Base-by-base conservation (phyloP, 2,888 invertebrate species). In the Amorpha juglandis region DNA sequence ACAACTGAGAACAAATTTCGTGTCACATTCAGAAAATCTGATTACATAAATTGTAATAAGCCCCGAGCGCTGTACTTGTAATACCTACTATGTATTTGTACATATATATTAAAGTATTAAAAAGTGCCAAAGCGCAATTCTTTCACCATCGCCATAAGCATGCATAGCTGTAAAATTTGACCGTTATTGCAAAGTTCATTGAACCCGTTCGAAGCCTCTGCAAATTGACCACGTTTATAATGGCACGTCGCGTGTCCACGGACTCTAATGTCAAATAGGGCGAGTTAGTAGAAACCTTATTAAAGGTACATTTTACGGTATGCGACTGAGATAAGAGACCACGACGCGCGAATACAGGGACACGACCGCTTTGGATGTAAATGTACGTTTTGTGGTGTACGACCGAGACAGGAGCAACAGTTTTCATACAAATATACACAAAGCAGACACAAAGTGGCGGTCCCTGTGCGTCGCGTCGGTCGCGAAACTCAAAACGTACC, bases 191-290 rank as follows among this genome's bases (percentile, higher is more conserved):
- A 11, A 58, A 70, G 86, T 78, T 73, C 80, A 74, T 70, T 75
- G 79, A 80, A 78, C 83, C 73, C 71, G 66, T 63, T 69, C 64
- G 71, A 76, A 78, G 74, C 75, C 72, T 68, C 69, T 77, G 80
- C 77, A 75, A 83, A 74, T 75, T 73, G 73, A 77, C 70, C 66
- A 72, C 74, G 75, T 19, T 38, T 45, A 33, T 47, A 53, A 64
- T 19, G 48, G 48, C 47, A 11, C 38, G 63, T 45, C 47, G 47
- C 53, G 47, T 55, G 64, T 53, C 16, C 16, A 33, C 12, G 19
- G 38, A 58, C 19, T 11, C 42, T 42, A 58, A 42, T 42, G 58
- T 58, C 42, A 58, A 35, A 21, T 42, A 0, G 7, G 38, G 38
- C 19, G 7, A 58, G 11, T 38, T 38, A 19, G 38, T 12, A n/a